Conservation (phyloP, 2,888 invertebrate genomes). For the Eupithecia subfuscata region DNA sequence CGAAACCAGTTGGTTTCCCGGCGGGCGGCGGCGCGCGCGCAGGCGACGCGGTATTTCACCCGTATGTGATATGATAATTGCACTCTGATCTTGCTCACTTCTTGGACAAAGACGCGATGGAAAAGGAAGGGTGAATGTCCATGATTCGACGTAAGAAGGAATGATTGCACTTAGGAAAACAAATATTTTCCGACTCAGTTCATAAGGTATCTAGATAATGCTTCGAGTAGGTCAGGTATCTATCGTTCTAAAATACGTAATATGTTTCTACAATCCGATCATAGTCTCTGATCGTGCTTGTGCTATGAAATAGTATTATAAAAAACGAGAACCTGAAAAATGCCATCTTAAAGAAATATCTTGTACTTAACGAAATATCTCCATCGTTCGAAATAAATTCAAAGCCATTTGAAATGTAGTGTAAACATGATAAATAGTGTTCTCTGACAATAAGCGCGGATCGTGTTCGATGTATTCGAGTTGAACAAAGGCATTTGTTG, state of each 20-base stretch:
- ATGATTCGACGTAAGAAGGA: background rate
- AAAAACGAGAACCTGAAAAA: background rate
- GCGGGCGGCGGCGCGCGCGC: slow-evolving; percentile 20
- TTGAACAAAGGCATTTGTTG: slow-evolving; percentile 39
- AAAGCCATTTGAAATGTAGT: slow-evolving; percentile 1
- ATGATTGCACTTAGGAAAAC: background rate
- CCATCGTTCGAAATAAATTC: background rate
- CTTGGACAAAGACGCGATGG: background rate
- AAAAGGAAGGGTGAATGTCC: background rate
- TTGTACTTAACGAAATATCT: background rate
- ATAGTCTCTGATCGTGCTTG: background rate
- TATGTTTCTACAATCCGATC: background rate
- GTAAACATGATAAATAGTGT: slow-evolving; percentile 33
- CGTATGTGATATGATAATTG: slow-evolving; percentile 28
- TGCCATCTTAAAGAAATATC: background rate
- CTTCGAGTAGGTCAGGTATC: too few species aligned
- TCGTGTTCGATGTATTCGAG: slow-evolving; percentile 34
- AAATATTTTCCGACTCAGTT: background rate
- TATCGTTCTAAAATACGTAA: background rate
- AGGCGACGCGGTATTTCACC: slow-evolving; percentile 16
- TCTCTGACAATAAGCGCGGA: slow-evolving; percentile 17
- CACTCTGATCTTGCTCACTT: slow-evolving; percentile 2
- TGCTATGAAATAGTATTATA: background rate
- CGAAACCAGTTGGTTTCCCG: slow-evolving; percentile 23
- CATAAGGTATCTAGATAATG: too few species aligned